These are phyloP conservation scores for Lithobates pipiens DNA, from an alignment of 2,797 vertebrate genomes.

Conservation along the genomic window DNA sequence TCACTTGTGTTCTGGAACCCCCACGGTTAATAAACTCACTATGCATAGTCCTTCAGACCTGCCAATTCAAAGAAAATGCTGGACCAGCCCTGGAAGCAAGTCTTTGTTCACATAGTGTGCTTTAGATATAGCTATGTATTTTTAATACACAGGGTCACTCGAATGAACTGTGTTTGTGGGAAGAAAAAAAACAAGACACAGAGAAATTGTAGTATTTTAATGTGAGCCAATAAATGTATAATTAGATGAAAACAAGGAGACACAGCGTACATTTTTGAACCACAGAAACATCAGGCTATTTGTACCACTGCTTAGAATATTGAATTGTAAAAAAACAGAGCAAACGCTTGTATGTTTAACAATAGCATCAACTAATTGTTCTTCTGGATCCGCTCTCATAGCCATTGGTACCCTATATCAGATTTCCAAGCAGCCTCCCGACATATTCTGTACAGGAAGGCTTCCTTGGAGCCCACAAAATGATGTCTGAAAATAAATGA, in stretches of 20 bases:
- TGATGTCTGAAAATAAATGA: too few species aligned
- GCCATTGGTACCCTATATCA: too few species aligned
- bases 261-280: neutral
- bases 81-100: slow-evolving; percentile 12
- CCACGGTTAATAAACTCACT: slow-evolving; percentile 40
- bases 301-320: too few species aligned
- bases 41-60: slow-evolving; percentile 40
- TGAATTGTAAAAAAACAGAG: too few species aligned
- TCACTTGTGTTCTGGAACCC: slow-evolving; percentile 48
- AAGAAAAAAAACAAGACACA: neutral
- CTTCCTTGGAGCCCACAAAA: too few species aligned
- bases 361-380: too few species aligned
- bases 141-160: slow-evolving; percentile 43
- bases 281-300: too few species aligned
- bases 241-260: neutral
- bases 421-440: too few species aligned
- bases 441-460: too few species aligned
- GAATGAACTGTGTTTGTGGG: slow-evolving; percentile 12
- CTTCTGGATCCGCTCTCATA: too few species aligned
- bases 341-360: too few species aligned
- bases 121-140: slow-evolving; percentile 42
- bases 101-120: slow-evolving; percentile 25
- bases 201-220: slow-evolving; percentile 4
- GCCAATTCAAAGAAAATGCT: slow-evolving; percentile 36
- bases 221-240: slow-evolving; percentile 9